Base-by-base conservation (phyloP, 1,140 invertebrate genomes). In the Drosophila tropicalis region DNA sequence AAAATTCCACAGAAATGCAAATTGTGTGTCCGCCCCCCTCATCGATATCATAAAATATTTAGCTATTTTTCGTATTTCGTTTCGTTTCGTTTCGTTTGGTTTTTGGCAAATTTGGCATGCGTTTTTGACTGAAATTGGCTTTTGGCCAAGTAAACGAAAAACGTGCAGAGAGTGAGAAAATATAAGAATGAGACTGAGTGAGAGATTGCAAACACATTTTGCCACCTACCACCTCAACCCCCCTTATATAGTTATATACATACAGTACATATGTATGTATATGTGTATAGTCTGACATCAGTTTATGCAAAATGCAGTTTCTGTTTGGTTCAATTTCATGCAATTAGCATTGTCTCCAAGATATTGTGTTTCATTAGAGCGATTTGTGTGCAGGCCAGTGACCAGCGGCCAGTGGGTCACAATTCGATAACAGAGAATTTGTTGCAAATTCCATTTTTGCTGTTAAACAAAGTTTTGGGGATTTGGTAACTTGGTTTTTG, bases 31-130 rank as follows among this genome's bases (percentile, higher is more conserved):
- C 57, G 73, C 67, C 72, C 55, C 62, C 74, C 78, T 79, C 79
- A 86, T 86, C 83, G 82, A 86, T 86, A 79, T 82, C 79, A 86
- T 86, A 86, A 86, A 86, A 86, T 86, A 86, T 86, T 86, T 82
- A 86, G 79, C 83, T 70, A 86, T 86, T 86, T 86, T 85, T 82
- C 82, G 79, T 72, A 86, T 85, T 76, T 85, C 82, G 12, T 81
- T 81, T 81, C 63, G 81, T 76, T 81, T 72, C 81, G 81, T 82
- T 81, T 81, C 67, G 82, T 77, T 81, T 81, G 64, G 82, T 77
- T 81, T 51, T 85, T 85, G 79, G 79, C 83, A 86, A 86, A 86
- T 86, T 87, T 86, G 82, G 83, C 83, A 86, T 86, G 79, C 68
- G 76, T 86, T 86, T 86, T 79, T 63, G 79, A 70, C 73, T 62